Base-by-base conservation (phyloP, 2,888 invertebrate species). In the Agrotis ipsilon region DNA sequence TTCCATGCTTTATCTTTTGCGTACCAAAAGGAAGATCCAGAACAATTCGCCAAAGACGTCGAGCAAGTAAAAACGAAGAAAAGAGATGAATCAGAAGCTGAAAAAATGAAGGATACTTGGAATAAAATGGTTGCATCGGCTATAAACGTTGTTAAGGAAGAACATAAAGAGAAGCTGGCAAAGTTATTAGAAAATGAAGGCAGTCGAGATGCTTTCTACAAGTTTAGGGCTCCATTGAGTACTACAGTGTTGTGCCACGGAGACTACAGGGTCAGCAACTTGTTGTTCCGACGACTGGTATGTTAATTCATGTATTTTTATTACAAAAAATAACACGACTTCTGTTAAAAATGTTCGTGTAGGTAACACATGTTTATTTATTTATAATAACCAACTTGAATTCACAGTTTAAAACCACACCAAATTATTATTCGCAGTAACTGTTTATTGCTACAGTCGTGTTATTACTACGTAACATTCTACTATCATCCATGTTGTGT, bases 1-100 rank as follows among this genome's bases (percentile, higher is more conserved):
- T 92, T 93, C 68, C 95, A 95, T 68, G 94, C 94, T 0, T 73
- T 93, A 14, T 94, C 94, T 0, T 92, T 93, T 14, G 92, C 92
- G 0, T 89, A 90, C 49, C 87, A 89, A 54, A 89, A 89, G 14
- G 89, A 92, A 51, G 81, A 91, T 19, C 93, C 93, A 0, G 87
- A 85, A 16, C 81, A 85, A 13, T 91, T 88, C 39, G 75, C 79
- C 0, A 57, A 61, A 46, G 73, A 81, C 1, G 69, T 74, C 0
- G 68, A 87, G 1, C 62, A 68, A 32, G 14, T 91, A n/a, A 70
- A 73, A 45, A 80, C 69, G n/a, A 14, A 72, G 11, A 9, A 46
- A 1, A 63, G 61, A 4, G 55, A 66, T 0, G 39, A 64, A 0
- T 48, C 59, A 0, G 78, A 84, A 3, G 67, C 70, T 3, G 3